Evolutionary conservation across 2,888 invertebrate species (phyloP), one percentile per base, ranked within the genome.

Genomic region (Ceramica pisi): DNA sequence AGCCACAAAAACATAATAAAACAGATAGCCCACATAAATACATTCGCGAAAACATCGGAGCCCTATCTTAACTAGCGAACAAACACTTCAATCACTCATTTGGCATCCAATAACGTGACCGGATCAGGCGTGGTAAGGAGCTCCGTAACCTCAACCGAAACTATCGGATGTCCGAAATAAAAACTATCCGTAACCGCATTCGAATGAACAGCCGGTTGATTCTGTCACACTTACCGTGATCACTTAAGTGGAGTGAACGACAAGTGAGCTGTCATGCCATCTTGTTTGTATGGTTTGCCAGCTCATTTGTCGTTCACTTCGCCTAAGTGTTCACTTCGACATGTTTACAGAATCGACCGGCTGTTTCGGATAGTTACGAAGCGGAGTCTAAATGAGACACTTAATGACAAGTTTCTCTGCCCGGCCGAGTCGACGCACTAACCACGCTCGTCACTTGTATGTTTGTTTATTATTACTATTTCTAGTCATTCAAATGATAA

Each of bases 51-150:
- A 82, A 84, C 84, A 86, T 77, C 67, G 62, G 61, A 65, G 71
- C 80, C 82, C 75, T 86, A 84, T 86, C 85, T 82, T 86, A 84
- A 85, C 76, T 70, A 65, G 62, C 71, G 75, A 86, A 85, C 84
- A 85, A 85, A 85, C 85, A 84, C 80, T 84, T 80, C 84, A 74
- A 87, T 87, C 86, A 86, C 80, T 86, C 87, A 85, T 81, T 85
- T 82, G 84, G 74, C 85, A 78, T 84, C 86, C 86, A 82, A 85
- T 85, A 85, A 84, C 86, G 78, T 77, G 72, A 72, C 71, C 70
- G 26, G 72, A 82, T 82, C 82, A 48, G n/a, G 21, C n/a, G 21
- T 48, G 48, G 0, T 48, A 48, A n/a, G 21, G 48, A 48, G 48
- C 4, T 48, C 48, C n/a, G 48, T 8, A 48, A 9, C n/a, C 48